Conservation (phyloP, 2,888 invertebrate genomes). For the Leucophenga montana region DNA sequence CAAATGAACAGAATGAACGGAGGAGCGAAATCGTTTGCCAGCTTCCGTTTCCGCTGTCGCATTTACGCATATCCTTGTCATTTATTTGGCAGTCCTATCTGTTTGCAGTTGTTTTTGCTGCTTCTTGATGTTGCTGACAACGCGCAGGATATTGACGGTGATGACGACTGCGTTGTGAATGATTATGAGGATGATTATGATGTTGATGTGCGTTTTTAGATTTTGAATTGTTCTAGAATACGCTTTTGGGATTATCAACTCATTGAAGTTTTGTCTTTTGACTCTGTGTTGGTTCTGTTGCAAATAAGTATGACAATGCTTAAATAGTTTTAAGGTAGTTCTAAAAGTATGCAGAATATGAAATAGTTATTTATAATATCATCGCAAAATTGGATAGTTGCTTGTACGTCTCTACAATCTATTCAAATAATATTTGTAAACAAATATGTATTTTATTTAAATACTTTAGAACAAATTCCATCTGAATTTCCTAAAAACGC, state of each 20-base stretch:
- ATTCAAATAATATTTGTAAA: no score
- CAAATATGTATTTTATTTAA: no score
- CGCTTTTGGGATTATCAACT: slow-evolving; percentile 64
- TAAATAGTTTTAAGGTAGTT: slow-evolving; percentile 49
- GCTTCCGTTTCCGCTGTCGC: slow-evolving; percentile 63
- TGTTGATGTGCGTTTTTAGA: slow-evolving; percentile 50
- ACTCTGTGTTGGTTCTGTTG: slow-evolving; percentile 7
- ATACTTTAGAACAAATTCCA: no score
- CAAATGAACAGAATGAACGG: neutral
- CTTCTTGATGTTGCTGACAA: neutral
- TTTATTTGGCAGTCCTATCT: slow-evolving; percentile 52
- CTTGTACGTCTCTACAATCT: no score
- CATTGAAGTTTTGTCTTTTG: slow-evolving; percentile 48
- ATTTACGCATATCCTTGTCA: slow-evolving; percentile 62
- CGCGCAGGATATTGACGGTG: no score
- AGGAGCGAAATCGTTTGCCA: slow-evolving; percentile 27
- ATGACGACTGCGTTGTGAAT: slow-evolving; percentile 4
- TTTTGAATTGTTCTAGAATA: slow-evolving; percentile 36
- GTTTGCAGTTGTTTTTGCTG: neutral
- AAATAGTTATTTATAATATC: no score
- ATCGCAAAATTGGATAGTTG: no score
- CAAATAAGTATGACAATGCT: slow-evolving; percentile 13
- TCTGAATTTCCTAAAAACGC: no score
- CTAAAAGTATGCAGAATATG: no score
- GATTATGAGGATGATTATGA: slow-evolving; percentile 3